phyloP scores from a whole-genome alignment of 2,797 vertebrate genomes.

The Mallotus villosus region DNA sequence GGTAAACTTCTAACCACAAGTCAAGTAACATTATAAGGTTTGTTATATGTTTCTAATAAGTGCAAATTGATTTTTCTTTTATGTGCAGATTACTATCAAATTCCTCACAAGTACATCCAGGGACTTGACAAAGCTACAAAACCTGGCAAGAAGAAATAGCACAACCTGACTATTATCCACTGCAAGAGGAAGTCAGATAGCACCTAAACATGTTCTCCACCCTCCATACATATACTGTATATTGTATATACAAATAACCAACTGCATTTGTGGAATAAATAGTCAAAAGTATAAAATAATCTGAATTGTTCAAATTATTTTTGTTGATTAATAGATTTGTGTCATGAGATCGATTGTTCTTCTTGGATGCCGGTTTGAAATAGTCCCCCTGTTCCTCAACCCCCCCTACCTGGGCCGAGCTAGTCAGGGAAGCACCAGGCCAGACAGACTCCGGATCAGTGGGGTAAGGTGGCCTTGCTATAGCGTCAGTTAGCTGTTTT shows the following conservation, averaged over 20 bases:
- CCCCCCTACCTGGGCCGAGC: not conserved
- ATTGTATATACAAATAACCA: slow-evolving; percentile 18
- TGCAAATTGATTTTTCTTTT: slow-evolving; percentile 10
- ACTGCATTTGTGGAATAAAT: slow-evolving; percentile 48
- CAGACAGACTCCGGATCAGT: not conserved
- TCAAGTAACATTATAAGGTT: not conserved
- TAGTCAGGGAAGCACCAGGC: not conserved
- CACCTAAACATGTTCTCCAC: not conserved
- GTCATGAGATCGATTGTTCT: too few relatives aligned
- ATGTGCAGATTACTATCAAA: slow-evolving; percentile 86
- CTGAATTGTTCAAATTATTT: too few relatives aligned
- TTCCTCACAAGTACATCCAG: slow-evolving; percentile 88
- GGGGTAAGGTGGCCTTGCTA: not conserved
- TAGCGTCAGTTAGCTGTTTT: too few relatives aligned
- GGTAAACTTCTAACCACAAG: not conserved
- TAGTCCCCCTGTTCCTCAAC: too few relatives aligned
- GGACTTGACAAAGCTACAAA: slow-evolving; percentile 90
- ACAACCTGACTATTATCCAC: slow-evolving; percentile 2
- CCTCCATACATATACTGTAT: slow-evolving; percentile 22
- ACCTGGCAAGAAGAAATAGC: slow-evolving; percentile 84
- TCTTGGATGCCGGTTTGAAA: too few relatives aligned
- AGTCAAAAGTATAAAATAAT: not conserved
- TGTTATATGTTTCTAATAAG: not conserved
- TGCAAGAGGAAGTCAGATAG: not conserved
- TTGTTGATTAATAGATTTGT: too few relatives aligned